These are phyloP conservation scores for Acrocephalus scirpaceus DNA, from an alignment of 2,797 vertebrate species.

Conservation along the genomic window DNA sequence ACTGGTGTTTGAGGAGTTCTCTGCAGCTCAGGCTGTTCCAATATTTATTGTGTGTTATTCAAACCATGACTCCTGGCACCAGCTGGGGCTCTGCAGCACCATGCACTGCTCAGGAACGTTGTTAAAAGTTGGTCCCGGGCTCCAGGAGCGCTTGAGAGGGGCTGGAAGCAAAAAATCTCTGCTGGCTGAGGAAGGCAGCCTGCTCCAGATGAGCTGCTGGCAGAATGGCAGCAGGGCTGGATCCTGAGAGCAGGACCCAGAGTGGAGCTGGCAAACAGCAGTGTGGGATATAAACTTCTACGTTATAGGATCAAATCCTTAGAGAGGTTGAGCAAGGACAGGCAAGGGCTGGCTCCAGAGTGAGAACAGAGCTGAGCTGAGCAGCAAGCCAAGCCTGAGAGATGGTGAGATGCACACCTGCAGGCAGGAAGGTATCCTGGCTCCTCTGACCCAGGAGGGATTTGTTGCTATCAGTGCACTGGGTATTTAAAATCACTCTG, in stretches of 20 bases:
- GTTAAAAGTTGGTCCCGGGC: background rate
- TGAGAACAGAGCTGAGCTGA: background rate
- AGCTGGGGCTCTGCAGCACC: background rate
- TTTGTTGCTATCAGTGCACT: background rate
- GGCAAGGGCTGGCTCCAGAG: background rate
- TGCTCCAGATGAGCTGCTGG: background rate
- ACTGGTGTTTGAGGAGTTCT: slow-evolving; percentile 30
- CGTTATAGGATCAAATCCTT: background rate
- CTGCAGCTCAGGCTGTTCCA: background rate
- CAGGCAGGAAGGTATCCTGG: background rate
- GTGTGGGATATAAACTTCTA: background rate
- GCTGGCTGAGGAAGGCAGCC: background rate
- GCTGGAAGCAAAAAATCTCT: background rate
- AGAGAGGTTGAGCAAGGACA: background rate
- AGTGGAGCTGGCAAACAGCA: background rate
- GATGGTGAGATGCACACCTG: background rate
- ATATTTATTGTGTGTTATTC: slow-evolving; percentile 44
- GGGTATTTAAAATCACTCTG: background rate
- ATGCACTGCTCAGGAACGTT: background rate
- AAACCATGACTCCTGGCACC: slow-evolving; percentile 9
- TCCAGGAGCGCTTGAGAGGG: background rate
- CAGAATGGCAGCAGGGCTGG: background rate
- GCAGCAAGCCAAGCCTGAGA: accelerated
- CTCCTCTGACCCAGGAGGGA: background rate
- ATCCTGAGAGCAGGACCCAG: background rate